Evolutionary conservation across 2,888 invertebrate species (phyloP).

Genomic region (Actias luna): DNA sequence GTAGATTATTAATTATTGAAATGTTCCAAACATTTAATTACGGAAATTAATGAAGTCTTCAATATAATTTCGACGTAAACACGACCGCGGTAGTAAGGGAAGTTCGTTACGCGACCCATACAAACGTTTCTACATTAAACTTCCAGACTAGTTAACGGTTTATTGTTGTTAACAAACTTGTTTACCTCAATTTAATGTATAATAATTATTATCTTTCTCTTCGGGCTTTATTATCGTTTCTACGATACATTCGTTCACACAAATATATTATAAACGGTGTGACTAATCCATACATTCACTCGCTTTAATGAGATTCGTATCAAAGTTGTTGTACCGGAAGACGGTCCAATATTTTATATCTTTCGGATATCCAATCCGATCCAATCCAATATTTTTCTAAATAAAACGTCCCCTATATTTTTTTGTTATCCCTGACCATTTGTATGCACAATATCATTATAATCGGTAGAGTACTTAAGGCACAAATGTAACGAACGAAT

Average conservation of each 20-base stretch:
- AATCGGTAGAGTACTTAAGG: no score
- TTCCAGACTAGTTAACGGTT: slow-evolving; percentile 1
- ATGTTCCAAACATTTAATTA: neutral
- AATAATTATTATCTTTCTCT: neutral
- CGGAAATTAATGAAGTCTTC: neutral
- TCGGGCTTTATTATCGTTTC: neutral
- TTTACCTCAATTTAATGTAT: neutral
- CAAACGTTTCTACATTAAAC: neutral
- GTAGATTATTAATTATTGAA: neutral
- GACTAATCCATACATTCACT: no score
- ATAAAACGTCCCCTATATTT: no score
- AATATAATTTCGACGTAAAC: neutral
- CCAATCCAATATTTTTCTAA: no score
- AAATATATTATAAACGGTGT: neutral
- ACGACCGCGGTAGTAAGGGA: neutral
- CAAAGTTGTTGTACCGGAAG: no score
- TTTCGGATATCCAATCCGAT: no score
- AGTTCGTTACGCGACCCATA: slow-evolving; percentile 1
- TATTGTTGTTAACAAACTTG: neutral
- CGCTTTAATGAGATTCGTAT: no score
- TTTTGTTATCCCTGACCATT: no score
- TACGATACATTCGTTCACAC: neutral
- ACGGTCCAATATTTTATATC: no score
- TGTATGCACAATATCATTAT: no score
- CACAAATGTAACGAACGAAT: no score